Evolutionary conservation across 2,888 invertebrate genomes (phyloP).

Genomic region (Napeogenes sylphis): DNA sequence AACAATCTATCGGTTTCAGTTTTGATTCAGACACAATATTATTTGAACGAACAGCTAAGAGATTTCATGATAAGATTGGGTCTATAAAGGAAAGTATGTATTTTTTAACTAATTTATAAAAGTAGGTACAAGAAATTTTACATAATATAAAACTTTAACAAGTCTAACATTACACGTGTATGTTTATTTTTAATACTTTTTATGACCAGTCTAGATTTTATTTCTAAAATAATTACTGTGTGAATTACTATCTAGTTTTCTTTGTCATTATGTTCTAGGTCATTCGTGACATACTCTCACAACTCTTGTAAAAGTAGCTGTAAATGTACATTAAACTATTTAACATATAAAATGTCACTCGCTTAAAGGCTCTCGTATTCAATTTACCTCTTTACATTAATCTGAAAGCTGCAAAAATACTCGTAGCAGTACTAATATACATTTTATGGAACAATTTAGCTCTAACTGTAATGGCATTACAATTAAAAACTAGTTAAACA

Average conservation of each 20-base stretch:
- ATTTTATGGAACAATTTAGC: constrained; percentile 26
- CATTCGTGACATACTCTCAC: background rate
- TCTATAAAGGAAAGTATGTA: no score
- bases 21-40: no score
- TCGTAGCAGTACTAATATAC: constrained; percentile 19
- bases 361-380: background rate
- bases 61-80: no score
- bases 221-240: background rate
- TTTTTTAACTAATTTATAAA: no score
- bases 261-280: constrained; percentile 2
- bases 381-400: constrained; percentile 5
- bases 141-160: no score
- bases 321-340: constrained; percentile 1
- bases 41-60: no score
- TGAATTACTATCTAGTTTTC: background rate
- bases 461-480: constrained; percentile 34
- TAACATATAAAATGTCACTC: constrained; percentile 7
- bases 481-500: constrained; percentile 42
- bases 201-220: background rate
- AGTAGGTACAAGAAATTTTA: no score
- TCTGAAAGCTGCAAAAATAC: constrained; percentile 8
- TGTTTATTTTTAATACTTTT: background rate
- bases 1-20: no score
- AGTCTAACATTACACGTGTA: background rate
- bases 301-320: background rate